Percentiles rank a stretch among this genome's conserved stretches.
Evolutionary conservation across 1,140 invertebrate species (phyloP).

Genomic region (Drosophila ambigua): DNA sequence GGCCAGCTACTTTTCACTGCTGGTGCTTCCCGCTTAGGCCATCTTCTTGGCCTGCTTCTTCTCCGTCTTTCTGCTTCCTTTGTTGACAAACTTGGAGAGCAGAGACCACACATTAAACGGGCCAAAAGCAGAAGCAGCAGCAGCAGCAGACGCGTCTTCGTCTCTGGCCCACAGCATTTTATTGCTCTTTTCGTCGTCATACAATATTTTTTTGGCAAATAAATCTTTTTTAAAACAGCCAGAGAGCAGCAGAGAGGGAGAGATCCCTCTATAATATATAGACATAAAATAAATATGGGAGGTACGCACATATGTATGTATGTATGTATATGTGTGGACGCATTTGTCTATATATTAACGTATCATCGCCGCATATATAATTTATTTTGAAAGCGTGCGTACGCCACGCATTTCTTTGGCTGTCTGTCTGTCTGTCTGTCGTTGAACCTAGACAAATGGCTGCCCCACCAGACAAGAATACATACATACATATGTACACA

Average conservation of each 20-base stretch:
- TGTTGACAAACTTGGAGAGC: slow-evolving; percentile 43
- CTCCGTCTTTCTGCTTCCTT: slow-evolving; percentile 17
- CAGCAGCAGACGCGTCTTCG: too few species aligned
- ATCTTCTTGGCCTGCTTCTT: slow-evolving; percentile 28
- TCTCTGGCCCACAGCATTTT: slow-evolving; percentile 30
- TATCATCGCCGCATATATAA: slow-evolving; percentile 60
- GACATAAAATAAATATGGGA: too few species aligned
- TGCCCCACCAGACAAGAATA: slow-evolving; percentile 16
- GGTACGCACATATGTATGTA: background rate
- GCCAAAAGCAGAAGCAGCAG: slow-evolving; percentile 18
- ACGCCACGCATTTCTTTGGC: slow-evolving; percentile 61
- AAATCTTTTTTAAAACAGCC: slow-evolving; percentile 48
- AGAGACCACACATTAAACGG: slow-evolving; percentile 24
- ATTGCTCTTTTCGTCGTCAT: slow-evolving; percentile 42
- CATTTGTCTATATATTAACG: slow-evolving; percentile 33
- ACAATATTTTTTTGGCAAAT: slow-evolving; percentile 51
- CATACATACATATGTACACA: slow-evolving; percentile 8
- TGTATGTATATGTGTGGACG: slow-evolving; percentile 13
- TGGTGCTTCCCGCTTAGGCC: background rate
- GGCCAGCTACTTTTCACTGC: background rate
- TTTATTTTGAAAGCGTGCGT: slow-evolving; percentile 78
- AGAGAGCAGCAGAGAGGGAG: slow-evolving; percentile 5
- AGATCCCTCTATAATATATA: slow-evolving; percentile 3
- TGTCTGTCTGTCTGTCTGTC: slow-evolving; percentile 1
- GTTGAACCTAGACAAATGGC: slow-evolving; percentile 45